Evolutionary conservation across 2,888 invertebrate genomes (phyloP).

Genomic region (Drosophila suboccidentalis): DNA sequence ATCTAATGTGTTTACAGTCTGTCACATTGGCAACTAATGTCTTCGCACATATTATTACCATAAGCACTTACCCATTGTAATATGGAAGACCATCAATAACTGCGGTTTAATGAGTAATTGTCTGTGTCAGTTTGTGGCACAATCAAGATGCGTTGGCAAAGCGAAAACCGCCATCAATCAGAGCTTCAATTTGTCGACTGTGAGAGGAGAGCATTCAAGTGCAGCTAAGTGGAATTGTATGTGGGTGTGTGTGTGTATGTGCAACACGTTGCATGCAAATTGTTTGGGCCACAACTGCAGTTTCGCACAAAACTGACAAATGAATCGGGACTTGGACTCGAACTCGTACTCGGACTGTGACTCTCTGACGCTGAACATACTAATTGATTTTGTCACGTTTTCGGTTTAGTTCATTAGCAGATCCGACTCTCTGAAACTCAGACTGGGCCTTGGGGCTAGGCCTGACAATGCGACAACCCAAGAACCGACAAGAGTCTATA

Average conservation of each 20-base stretch:
- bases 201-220: not conserved
- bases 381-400: constrained; percentile 81
- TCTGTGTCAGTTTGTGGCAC: constrained; percentile 12
- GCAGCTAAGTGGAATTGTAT: constrained; percentile 2
- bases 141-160: constrained; percentile 31
- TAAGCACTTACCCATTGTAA: constrained; percentile 43
- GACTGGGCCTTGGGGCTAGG: constrained; percentile 54
- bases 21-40: not conserved
- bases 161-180: constrained; percentile 56
- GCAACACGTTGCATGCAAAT: constrained; percentile 55
- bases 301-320: constrained; percentile 80
- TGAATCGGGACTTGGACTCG: constrained; percentile 31
- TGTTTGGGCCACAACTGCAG: constrained; percentile 45
- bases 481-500: constrained; percentile 17
- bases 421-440: constrained; percentile 21
- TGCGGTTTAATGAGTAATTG: constrained; percentile 53
- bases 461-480: constrained; percentile 25
- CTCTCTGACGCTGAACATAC: constrained; percentile 51
- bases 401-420: constrained; percentile 73
- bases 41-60: constrained; percentile 2
- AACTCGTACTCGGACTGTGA: not conserved
- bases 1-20: not conserved
- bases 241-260: constrained; percentile 38
- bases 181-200: constrained; percentile 25
- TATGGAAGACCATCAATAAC: constrained; percentile 44